These are phyloP conservation scores for Halictus ligatus DNA, from an alignment of 2,888 invertebrate species.

Conservation along the genomic window DNA sequence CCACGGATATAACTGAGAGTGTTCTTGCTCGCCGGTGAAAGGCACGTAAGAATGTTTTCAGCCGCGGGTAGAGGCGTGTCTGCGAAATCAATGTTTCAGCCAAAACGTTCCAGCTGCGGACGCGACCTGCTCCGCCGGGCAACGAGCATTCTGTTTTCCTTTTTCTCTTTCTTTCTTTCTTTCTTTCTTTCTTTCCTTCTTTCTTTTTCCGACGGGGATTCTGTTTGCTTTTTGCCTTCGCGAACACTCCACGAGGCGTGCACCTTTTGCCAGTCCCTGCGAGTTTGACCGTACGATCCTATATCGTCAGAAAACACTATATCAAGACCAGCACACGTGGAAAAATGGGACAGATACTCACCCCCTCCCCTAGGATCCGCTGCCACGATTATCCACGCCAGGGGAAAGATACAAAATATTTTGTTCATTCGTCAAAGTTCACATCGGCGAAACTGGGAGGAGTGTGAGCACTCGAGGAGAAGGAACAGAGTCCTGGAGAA, in stretches of 20 bases:
- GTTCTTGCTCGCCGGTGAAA: slow-evolving; percentile 35
- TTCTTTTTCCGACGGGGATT: background rate
- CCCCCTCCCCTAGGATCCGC: too few relatives aligned
- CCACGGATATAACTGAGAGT: slow-evolving; percentile 42
- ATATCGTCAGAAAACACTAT: too few relatives aligned
- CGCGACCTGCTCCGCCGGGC: slow-evolving; percentile 1
- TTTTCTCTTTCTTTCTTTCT: too few relatives aligned
- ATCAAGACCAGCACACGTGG: too few relatives aligned
- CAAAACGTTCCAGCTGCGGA: slow-evolving; percentile 28
- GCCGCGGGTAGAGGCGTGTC: slow-evolving; percentile 45
- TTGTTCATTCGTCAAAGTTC: too few relatives aligned
- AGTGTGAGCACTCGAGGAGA: too few relatives aligned
- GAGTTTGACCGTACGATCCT: too few relatives aligned
- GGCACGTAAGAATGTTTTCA: slow-evolving; percentile 47
- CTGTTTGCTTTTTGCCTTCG: slow-evolving; percentile 6
- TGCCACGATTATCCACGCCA: too few relatives aligned
- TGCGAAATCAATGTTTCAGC: slow-evolving; percentile 53
- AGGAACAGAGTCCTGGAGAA: too few relatives aligned
- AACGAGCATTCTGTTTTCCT: background rate
- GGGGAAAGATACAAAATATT: too few relatives aligned
- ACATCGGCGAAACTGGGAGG: too few relatives aligned
- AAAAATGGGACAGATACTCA: too few relatives aligned
- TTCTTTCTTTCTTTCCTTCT: background rate
- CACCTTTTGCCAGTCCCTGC: background rate
- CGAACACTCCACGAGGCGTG: background rate